These are phyloP conservation scores for Cheilosia urbana DNA, from an alignment of 2,888 invertebrate genomes.

Conservation along the genomic window DNA sequence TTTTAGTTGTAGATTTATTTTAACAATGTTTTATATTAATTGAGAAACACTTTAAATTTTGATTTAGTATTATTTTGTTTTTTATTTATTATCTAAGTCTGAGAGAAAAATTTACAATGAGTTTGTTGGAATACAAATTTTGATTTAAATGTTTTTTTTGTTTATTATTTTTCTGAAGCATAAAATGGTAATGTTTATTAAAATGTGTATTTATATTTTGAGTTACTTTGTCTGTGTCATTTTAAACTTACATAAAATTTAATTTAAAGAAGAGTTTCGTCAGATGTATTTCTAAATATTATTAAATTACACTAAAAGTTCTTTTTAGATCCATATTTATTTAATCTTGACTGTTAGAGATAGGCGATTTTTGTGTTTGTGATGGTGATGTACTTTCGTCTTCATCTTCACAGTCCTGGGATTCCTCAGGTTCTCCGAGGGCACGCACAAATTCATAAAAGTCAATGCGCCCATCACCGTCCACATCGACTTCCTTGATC, in stretches of 20 bases:
- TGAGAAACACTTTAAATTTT: conserved; percentile 54
- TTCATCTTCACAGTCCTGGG: conserved; percentile 89
- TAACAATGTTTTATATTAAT: conserved; percentile 48
- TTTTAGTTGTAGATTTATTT: conserved; percentile 59
- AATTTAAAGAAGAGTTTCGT: conserved; percentile 50
- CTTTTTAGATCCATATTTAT: conserved; percentile 41
- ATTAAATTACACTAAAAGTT: conserved; percentile 50
- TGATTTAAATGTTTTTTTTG: conserved; percentile 32
- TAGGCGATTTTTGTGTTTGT: conserved; percentile 82
- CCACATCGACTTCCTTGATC: conserved; percentile 98
- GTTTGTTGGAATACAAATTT: conserved; percentile 38
- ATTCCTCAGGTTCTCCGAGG: conserved; percentile 93
- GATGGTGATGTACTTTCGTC: conserved; percentile 85
- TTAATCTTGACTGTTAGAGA: conserved; percentile 79
- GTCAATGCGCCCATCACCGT: conserved; percentile 96
- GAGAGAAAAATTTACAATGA: conserved; percentile 68
- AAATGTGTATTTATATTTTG: conserved; percentile 27
- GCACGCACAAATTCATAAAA: conserved; percentile 95
- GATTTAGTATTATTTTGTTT: conserved; percentile 24
- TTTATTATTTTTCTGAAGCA: conserved; percentile 48
- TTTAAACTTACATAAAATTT: conserved; percentile 55
- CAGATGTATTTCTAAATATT: conserved; percentile 48
- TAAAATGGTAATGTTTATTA: conserved; percentile 42
- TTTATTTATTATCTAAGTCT: conserved; percentile 43
- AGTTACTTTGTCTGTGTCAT: conserved; percentile 39